Percentiles rank a stretch among this genome's conserved stretches.
phyloP scores from a whole-genome alignment of 1,140 invertebrate species.

The Anadara kagoshimensis region DNA sequence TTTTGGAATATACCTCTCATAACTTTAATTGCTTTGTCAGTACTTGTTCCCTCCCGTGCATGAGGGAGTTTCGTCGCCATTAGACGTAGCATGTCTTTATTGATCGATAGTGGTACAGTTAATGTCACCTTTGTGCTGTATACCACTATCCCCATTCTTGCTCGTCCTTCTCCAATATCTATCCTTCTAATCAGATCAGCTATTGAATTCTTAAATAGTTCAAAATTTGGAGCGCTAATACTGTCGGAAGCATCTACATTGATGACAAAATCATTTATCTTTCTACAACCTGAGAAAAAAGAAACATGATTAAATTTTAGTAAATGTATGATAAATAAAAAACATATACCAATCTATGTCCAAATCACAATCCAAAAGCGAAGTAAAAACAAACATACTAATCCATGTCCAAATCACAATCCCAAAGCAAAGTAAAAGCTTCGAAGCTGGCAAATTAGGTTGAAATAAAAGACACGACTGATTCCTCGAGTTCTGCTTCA shows the following conservation, averaged over 20 bases:
- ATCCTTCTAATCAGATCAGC: constrained; percentile 28
- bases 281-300: constrained; percentile 24
- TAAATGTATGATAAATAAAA: no score
- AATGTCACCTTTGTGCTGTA: constrained; percentile 30
- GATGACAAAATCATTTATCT: constrained; percentile 37
- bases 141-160: constrained; percentile 33
- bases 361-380: no score
- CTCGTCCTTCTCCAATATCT: constrained; percentile 13
- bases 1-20: constrained; percentile 16
- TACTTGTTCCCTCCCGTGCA: constrained; percentile 21
- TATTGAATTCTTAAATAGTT: constrained; percentile 26
- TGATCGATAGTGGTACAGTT: constrained; percentile 4
- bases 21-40: constrained; percentile 13
- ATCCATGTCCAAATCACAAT: no score
- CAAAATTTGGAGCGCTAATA: constrained; percentile 27
- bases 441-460: no score
- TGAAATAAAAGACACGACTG: no score
- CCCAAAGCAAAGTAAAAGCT: no score
- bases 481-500: no score
- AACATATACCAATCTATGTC: no score
- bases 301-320: no score
- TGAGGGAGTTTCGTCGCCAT: constrained; percentile 6
- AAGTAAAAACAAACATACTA: no score
- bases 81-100: background rate
- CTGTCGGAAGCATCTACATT: constrained; percentile 42